Percentiles rank a stretch among this genome's conserved stretches.
Conservation (phyloP, 2,888 invertebrate genomes). For the Strigamia maritima region DNA sequence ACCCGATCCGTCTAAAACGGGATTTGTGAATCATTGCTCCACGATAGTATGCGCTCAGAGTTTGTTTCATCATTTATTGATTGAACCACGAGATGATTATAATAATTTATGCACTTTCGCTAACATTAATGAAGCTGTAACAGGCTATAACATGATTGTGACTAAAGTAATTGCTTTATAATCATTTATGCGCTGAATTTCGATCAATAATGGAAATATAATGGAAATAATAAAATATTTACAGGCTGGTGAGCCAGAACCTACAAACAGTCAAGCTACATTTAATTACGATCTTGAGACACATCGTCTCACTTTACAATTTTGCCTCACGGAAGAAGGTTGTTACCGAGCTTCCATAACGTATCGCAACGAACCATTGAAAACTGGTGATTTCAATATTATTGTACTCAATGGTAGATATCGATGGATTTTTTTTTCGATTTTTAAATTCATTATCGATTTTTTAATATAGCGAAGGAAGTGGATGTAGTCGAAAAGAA, state of each 20-base stretch:
- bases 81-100: constrained; percentile 88
- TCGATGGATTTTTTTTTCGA: not conserved
- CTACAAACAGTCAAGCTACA: constrained; percentile 48
- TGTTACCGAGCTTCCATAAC: constrained; percentile 77
- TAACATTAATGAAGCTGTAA: constrained; percentile 40
- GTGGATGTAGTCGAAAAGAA: constrained; percentile 81
- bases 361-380: constrained; percentile 69
- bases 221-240: not conserved
- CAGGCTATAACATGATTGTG: constrained; percentile 40
- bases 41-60: constrained; percentile 79
- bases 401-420: constrained; percentile 75
- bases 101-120: constrained; percentile 69
- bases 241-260: not conserved
- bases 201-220: not conserved
- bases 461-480: constrained; percentile 62
- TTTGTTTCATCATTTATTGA: constrained; percentile 70
- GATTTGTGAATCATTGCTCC: constrained; percentile 76
- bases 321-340: constrained; percentile 74
- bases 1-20: constrained; percentile 76
- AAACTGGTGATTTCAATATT: constrained; percentile 87
- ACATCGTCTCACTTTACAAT: constrained; percentile 71
- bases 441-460: not conserved
- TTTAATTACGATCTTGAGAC: constrained; percentile 75
- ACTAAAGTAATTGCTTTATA: constrained; percentile 44
- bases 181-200: not conserved